A percentile compares a stretch with the other conserved stretches of the same genome.
Evolutionary conservation across 2,113 vertebrate genomes (phyloP).

Genomic region (Spea bombifrons): DNA sequence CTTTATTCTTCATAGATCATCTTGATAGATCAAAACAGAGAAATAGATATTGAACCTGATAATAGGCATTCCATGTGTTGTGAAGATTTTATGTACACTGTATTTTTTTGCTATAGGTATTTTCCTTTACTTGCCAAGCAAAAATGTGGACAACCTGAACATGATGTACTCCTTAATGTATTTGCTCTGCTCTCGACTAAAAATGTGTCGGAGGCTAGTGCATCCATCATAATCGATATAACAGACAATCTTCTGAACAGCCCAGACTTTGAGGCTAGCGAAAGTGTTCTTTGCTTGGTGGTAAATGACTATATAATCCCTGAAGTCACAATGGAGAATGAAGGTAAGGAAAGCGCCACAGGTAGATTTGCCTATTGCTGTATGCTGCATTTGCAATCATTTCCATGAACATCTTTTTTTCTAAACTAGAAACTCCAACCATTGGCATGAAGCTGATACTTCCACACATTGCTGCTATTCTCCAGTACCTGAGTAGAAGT

Average conservation of each 20-base stretch:
- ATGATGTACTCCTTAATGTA: slow-evolving; percentile 79
- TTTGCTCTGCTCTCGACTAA: slow-evolving; percentile 85
- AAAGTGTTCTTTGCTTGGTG: slow-evolving; percentile 59
- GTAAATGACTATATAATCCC: slow-evolving; percentile 69
- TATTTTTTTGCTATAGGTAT: slow-evolving; percentile 68
- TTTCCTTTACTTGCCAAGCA: slow-evolving; percentile 88
- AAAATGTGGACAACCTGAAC: slow-evolving; percentile 74
- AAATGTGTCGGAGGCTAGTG: slow-evolving; percentile 72
- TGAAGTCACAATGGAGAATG: slow-evolving; percentile 35
- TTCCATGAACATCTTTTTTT: slow-evolving; percentile 2
- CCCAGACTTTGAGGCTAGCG: slow-evolving; percentile 77
- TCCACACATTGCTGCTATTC: slow-evolving; percentile 83
- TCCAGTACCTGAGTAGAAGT: slow-evolving; percentile 80
- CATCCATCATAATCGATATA: slow-evolving; percentile 82
- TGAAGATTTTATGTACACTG: not conserved
- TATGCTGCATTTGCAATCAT: not conserved
- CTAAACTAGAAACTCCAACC: slow-evolving; percentile 69
- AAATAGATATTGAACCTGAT: too few relatives aligned
- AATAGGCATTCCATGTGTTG: not conserved
- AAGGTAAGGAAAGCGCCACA: slow-evolving; percentile 62
- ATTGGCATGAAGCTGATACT: slow-evolving; percentile 78
- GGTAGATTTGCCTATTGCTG: not conserved
- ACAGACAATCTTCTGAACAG: slow-evolving; percentile 77
- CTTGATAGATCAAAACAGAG: too few relatives aligned
- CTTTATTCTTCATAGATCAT: too few relatives aligned